Conservation (phyloP, 2,888 invertebrate genomes). For the Leucoptera coffeella region DNA sequence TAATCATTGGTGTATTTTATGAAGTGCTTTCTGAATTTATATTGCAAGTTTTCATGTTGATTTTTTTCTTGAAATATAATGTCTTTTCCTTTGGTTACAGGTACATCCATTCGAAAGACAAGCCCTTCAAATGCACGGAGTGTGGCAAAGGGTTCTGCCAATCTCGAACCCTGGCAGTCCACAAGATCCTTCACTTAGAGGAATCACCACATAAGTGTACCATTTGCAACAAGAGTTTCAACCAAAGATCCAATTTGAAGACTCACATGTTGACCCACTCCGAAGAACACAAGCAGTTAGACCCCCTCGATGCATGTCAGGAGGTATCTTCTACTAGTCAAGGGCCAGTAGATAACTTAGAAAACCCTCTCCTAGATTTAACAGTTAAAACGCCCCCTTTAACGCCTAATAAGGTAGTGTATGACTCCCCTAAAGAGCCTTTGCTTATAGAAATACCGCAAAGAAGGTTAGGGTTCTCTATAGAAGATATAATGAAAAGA, state of each 20-base stretch:
- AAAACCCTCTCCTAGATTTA: conserved; percentile 47
- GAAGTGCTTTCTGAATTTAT: conserved; percentile 7
- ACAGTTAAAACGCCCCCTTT: conserved; percentile 44
- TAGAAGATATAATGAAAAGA: conserved; percentile 85
- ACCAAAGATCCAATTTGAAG: conserved; percentile 88
- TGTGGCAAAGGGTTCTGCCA: conserved; percentile 99
- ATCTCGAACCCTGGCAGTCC: conserved; percentile 90
- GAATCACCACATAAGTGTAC: conserved; percentile 92
- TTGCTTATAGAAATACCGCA: conserved; percentile 35
- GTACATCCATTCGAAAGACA: conserved; percentile 97
- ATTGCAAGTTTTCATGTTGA: neutral
- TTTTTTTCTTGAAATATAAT: neutral
- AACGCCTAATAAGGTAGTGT: conserved; percentile 14
- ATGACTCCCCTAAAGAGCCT: conserved; percentile 14
- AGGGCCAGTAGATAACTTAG: no score
- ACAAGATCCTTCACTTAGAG: conserved; percentile 89
- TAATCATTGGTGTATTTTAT: conserved; percentile 32
- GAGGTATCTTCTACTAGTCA: conserved; percentile 49
- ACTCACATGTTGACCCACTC: conserved; percentile 85
- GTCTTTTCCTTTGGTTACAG: conserved; percentile 47
- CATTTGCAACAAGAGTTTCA: conserved; percentile 82
- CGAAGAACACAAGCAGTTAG: conserved; percentile 52
- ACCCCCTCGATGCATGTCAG: conserved; percentile 44
- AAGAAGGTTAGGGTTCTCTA: conserved; percentile 67
- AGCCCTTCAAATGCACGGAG: conserved; percentile 94